These are phyloP conservation scores for Baronia brevicornis DNA, from an alignment of 2,888 invertebrate species.

Conservation along the genomic window DNA sequence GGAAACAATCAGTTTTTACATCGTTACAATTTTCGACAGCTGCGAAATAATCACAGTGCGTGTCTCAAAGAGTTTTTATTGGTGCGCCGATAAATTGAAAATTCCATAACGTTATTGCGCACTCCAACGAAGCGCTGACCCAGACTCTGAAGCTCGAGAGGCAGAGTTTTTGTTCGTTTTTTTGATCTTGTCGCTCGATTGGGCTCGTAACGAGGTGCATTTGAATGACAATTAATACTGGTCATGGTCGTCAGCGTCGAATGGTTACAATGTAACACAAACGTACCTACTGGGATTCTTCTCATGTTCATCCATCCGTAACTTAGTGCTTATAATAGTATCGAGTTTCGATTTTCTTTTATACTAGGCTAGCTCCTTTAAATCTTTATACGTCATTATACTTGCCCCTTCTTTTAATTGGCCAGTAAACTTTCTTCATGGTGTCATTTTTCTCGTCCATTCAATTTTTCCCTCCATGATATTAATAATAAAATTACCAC, in stretches of 20 bases:
- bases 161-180: constrained; percentile 54
- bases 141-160: constrained; percentile 42
- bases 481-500: too few species aligned
- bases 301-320: constrained; percentile 24
- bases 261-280: constrained; percentile 42
- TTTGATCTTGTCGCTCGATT: constrained; percentile 54
- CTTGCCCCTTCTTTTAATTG: too few species aligned
- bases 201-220: constrained; percentile 49
- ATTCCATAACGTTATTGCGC: constrained; percentile 34
- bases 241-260: constrained; percentile 51
- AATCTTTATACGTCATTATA: too few species aligned
- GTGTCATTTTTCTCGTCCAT: too few species aligned
- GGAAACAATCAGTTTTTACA: constrained; percentile 1
- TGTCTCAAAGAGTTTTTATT: constrained; percentile 5
- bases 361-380: too few species aligned
- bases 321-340: constrained; percentile 21
- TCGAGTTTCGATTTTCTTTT: constrained; percentile 6
- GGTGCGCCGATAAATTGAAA: constrained; percentile 3
- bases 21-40: neutral
- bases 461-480: too few species aligned
- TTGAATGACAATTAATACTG: constrained; percentile 43
- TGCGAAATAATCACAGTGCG: constrained; percentile 9
- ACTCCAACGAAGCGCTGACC: constrained; percentile 46
- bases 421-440: too few species aligned
- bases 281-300: constrained; percentile 22